Evolutionary conservation across 2,888 invertebrate genomes (phyloP).

Genomic region (Drosophila pseudotalamancana): DNA sequence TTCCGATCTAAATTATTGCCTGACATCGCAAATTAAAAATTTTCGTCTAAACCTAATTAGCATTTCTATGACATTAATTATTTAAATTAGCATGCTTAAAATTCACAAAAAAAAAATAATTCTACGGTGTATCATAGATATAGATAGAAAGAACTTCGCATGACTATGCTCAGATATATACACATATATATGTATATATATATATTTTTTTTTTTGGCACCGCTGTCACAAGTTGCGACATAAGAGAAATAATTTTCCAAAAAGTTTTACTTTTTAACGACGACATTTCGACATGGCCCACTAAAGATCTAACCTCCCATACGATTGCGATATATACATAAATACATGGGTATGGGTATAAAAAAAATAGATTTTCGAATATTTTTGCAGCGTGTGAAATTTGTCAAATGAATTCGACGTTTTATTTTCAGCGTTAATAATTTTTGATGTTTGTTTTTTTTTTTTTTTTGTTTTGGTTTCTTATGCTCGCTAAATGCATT

Average conservation of each 20-base stretch:
- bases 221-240: conserved; percentile 38
- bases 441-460: conserved; percentile 16
- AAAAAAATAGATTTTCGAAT: conserved; percentile 53
- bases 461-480: conserved; percentile 4
- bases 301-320: conserved; percentile 36
- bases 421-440: conserved; percentile 28
- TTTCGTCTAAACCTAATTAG: conserved; percentile 18
- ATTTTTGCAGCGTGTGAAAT: conserved; percentile 55
- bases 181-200: too few relatives aligned
- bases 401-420: conserved; percentile 51
- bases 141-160: conserved; percentile 10
- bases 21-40: not conserved
- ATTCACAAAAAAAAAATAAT: conserved; percentile 4
- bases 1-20: conserved; percentile 4
- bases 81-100: conserved; percentile 42
- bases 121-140: not conserved
- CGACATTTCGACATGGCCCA: conserved; percentile 71
- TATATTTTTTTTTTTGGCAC: conserved; percentile 67
- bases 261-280: conserved; percentile 61
- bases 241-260: conserved; percentile 61
- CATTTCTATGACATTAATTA: conserved; percentile 48
- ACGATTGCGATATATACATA: not conserved
- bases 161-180: conserved; percentile 20
- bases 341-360: conserved; percentile 9
- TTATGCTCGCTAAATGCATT: conserved; percentile 16